Percentiles rank a stretch among this genome's conserved stretches.
Evolutionary conservation across 2,888 invertebrate species (phyloP).

Genomic region (Monoplex corrugatus): DNA sequence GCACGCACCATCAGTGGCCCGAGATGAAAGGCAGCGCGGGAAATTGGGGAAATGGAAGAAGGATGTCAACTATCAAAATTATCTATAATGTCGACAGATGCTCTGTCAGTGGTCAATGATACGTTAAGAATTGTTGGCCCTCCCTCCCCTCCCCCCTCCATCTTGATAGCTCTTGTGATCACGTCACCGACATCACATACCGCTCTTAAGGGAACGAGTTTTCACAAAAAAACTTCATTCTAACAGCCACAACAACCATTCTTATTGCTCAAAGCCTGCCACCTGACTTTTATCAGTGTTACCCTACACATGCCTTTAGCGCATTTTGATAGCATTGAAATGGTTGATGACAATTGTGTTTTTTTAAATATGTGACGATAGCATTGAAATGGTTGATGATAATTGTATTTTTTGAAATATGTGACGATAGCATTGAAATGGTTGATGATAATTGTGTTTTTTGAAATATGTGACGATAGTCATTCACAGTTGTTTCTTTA

Average conservation of each 20-base stretch:
- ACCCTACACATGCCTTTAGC: too few relatives aligned
- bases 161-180: neutral
- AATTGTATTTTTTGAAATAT: too few relatives aligned
- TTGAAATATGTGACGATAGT: too few relatives aligned
- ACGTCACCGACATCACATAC: neutral
- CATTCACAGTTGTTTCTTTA: too few relatives aligned
- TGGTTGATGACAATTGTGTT: too few relatives aligned
- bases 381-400: too few relatives aligned
- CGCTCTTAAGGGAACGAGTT: neutral
- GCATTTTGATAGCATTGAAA: too few relatives aligned
- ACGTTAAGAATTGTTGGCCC: neutral
- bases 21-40: conserved; percentile 43
- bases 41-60: conserved; percentile 48
- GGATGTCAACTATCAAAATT: conserved; percentile 41
- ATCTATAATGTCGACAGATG: conserved; percentile 43
- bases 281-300: too few relatives aligned
- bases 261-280: too few relatives aligned
- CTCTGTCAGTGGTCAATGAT: conserved; percentile 36
- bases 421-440: too few relatives aligned
- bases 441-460: too few relatives aligned
- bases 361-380: too few relatives aligned
- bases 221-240: neutral
- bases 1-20: conserved; percentile 11
- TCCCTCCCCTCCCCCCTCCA: neutral
- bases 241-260: neutral